These are phyloP conservation scores for Eubucco bourcierii DNA, from an alignment of 2,113 vertebrate species.

Conservation along the genomic window DNA sequence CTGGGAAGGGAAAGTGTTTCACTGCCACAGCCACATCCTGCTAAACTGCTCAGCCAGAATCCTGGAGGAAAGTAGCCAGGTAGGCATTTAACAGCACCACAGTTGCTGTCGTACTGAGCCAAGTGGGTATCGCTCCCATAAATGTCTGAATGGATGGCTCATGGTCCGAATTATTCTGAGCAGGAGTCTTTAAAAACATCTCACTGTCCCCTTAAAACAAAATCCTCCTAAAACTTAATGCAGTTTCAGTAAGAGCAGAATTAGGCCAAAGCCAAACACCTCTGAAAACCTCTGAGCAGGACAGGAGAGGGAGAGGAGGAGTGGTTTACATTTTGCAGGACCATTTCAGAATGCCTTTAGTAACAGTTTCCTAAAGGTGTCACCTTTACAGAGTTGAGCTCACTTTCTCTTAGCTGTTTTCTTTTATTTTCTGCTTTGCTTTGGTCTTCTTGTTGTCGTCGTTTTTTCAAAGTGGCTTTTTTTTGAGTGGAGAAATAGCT, in stretches of 20 bases:
- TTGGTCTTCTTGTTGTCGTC: not conserved
- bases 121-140: not conserved
- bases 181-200: not conserved
- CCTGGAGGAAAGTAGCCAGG: not conserved
- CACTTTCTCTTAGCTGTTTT: fast-evolving
- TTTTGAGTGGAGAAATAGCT: slow-evolving; percentile 10
- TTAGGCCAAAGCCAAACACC: not conserved
- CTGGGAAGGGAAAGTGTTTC: not conserved
- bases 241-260: not conserved
- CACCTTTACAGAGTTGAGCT: not conserved
- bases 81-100: not conserved
- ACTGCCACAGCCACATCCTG: not conserved
- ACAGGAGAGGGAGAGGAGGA: not conserved
- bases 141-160: not conserved
- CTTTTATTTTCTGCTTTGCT: not conserved
- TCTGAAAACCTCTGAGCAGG: not conserved
- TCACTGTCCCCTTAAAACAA: not conserved
- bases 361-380: not conserved
- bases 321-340: not conserved
- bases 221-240: not conserved
- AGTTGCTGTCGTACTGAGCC: not conserved
- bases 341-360: not conserved
- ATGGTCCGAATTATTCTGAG: not conserved
- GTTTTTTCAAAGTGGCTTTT: not conserved
- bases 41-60: not conserved